phyloP scores from a whole-genome alignment of 2,797 vertebrate genomes.

The Hydrolagus colliei region DNA sequence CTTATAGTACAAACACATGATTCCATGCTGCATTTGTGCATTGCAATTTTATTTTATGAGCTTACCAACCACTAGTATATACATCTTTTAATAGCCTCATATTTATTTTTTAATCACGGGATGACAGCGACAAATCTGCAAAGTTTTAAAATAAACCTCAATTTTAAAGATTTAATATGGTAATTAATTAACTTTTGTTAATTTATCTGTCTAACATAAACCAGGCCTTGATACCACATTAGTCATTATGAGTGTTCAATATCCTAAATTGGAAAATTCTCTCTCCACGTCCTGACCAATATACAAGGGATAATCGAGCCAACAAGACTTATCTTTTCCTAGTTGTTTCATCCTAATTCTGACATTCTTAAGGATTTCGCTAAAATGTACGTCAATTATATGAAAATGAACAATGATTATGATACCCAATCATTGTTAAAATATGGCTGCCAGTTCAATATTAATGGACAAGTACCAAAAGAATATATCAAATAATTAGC shows the following conservation, averaged over 20 bases:
- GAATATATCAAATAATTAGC: slow-evolving; percentile 72
- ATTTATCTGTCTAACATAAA: neutral
- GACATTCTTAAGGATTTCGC: slow-evolving; percentile 7
- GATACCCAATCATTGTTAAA: slow-evolving; percentile 30
- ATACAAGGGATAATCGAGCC: neutral
- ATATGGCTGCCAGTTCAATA: slow-evolving; percentile 30
- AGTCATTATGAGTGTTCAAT: slow-evolving; percentile 4
- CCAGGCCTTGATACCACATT: neutral
- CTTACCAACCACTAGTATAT: neutral
- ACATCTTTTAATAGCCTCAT: slow-evolving; percentile 1
- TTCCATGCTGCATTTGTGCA: neutral
- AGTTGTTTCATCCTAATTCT: neutral
- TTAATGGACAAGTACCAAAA: slow-evolving; percentile 35
- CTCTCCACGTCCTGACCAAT: neutral
- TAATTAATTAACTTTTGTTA: slow-evolving; percentile 23
- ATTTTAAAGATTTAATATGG: slow-evolving; percentile 15
- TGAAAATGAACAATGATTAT: slow-evolving; percentile 30
- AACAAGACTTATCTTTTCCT: neutral
- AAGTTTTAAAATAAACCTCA: slow-evolving; percentile 8
- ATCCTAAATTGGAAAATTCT: neutral
- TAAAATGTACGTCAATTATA: slow-evolving; percentile 23
- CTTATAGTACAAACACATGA: neutral
- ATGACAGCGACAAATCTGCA: neutral
- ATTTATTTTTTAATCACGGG: neutral
- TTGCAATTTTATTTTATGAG: neutral